Conservation (phyloP, 2,113 vertebrate genomes). For the Strix uralensis region DNA sequence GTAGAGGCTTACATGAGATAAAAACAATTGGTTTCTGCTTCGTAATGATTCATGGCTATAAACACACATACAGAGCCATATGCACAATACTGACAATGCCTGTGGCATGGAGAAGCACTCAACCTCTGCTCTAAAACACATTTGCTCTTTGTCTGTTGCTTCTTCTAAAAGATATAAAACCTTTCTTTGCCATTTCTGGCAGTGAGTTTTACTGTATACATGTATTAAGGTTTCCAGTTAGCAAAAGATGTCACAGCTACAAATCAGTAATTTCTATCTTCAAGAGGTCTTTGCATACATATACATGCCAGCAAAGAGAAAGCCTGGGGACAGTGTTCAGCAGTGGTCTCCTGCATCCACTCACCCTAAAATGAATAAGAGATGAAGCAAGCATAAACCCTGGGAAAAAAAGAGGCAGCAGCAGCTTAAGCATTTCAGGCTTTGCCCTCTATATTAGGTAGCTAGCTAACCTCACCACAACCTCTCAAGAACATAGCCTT, state of each 20-base stretch:
- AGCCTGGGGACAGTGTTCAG: background rate
- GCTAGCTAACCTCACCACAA: background rate
- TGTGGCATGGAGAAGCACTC: background rate
- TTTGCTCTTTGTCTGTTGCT: background rate
- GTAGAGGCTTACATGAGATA: background rate
- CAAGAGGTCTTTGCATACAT: background rate
- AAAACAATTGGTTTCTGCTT: background rate
- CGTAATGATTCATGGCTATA: background rate
- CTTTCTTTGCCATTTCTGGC: background rate
- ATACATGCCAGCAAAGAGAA: background rate
- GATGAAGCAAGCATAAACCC: background rate
- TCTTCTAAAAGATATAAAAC: background rate
- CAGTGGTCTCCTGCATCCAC: background rate
- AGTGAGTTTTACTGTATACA: background rate
- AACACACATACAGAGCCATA: background rate
- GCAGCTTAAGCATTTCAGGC: background rate
- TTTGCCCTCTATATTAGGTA: background rate
- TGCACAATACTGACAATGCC: background rate
- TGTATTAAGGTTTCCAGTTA: background rate
- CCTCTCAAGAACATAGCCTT: background rate
- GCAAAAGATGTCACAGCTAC: background rate
- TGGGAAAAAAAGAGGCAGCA: background rate
- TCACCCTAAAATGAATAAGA: background rate
- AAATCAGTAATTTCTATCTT: background rate
- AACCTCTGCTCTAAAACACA: background rate